Evolutionary conservation across 2,888 invertebrate species (phyloP).

Genomic region (Tiphia femorata): DNA sequence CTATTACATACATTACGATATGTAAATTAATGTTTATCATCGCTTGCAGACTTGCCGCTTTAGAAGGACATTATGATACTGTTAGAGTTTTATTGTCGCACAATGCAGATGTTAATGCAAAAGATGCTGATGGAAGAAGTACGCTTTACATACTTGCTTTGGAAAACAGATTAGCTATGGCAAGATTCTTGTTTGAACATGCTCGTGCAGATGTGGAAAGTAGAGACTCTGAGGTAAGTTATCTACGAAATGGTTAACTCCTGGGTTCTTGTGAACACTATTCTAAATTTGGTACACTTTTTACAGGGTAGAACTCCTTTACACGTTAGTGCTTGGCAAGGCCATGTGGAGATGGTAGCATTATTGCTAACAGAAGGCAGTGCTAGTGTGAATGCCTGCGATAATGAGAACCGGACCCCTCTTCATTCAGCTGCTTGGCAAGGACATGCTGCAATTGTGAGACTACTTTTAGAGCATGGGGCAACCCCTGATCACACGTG

Average conservation of each 20-base stretch:
- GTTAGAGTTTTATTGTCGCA: conserved; percentile 78
- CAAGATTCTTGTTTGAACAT: conserved; percentile 82
- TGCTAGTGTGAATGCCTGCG: conserved; percentile 89
- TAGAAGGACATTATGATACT: conserved; percentile 87
- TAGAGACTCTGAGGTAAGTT: conserved; percentile 85
- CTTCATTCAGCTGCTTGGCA: conserved; percentile 97
- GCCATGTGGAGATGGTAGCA: conserved; percentile 93
- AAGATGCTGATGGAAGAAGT: conserved; percentile 93
- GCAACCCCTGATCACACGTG: conserved; percentile 91
- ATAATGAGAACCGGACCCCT: conserved; percentile 89
- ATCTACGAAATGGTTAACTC: too few species aligned
- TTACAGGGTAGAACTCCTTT: conserved; percentile 85
- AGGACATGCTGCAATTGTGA: conserved; percentile 88
- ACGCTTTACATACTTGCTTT: conserved; percentile 92
- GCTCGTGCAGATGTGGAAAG: conserved; percentile 87
- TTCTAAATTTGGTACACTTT: conserved; percentile 2
- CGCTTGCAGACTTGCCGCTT: conserved; percentile 77
- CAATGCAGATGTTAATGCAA: conserved; percentile 87
- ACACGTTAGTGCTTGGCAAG: conserved; percentile 94
- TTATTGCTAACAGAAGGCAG: conserved; percentile 84
- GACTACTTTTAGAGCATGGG: conserved; percentile 82
- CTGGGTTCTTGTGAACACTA: neutral
- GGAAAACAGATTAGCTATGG: conserved; percentile 88
- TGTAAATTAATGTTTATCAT: neutral
- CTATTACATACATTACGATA: neutral